Conservation (phyloP, 35 echinoderm and acorn worm species). For the Nesometra sesokonis region DNA sequence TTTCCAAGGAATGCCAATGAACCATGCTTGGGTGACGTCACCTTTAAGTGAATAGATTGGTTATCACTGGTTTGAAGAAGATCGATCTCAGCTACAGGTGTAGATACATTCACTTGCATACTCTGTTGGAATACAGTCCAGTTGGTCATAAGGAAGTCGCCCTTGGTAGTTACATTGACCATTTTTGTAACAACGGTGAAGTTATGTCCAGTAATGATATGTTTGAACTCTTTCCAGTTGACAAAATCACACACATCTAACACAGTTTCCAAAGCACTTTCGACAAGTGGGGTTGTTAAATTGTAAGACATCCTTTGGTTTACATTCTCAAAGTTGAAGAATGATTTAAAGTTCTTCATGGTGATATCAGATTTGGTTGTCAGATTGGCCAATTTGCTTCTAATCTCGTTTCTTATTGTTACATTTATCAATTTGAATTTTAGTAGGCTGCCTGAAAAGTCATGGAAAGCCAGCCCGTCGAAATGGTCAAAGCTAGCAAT, state of each 20-base stretch:
- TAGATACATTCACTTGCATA: not conserved
- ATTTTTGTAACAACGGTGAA: constrained; percentile 19
- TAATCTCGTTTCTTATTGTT: constrained; percentile 1
- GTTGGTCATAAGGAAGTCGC: not conserved
- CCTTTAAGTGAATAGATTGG: not conserved
- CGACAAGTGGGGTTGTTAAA: constrained; percentile 17
- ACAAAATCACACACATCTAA: not conserved
- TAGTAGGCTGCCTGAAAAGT: not conserved
- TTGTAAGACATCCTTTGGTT: constrained; percentile 12
- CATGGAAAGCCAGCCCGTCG: not conserved
- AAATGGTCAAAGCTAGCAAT: not conserved
- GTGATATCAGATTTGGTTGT: not conserved
- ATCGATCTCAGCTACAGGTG: not conserved
- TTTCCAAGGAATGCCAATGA: not conserved
- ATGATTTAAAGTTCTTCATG: not conserved
- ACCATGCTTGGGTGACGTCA: not conserved
- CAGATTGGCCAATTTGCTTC: constrained; percentile 16
- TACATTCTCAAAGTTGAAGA: constrained; percentile 21
- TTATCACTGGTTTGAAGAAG: not conserved
- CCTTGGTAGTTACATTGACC: not conserved
- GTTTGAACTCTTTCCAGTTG: constrained; percentile 4
- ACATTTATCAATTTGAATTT: not conserved
- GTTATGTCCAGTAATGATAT: not conserved
- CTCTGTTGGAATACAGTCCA: not conserved
- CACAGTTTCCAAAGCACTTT: not conserved